Evolutionary conservation across 2,888 invertebrate species (phyloP).

Genomic region (Synanthedon tipuliformis): DNA sequence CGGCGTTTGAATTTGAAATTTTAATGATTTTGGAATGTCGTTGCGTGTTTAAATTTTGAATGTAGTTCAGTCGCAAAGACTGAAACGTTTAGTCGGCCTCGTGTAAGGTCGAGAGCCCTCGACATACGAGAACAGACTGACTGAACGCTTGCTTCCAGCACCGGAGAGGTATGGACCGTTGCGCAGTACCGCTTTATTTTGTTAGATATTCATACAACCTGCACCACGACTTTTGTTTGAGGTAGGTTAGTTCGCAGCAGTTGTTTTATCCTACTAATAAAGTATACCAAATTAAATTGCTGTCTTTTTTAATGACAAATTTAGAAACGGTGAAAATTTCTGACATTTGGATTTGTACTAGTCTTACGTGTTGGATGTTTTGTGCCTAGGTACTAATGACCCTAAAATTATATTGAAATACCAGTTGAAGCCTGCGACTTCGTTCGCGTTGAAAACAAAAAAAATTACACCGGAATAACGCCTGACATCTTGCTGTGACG

Average conservation of each 20-base stretch:
- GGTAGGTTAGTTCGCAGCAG: background rate
- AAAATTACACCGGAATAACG: too few relatives aligned
- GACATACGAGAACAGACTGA: slow-evolving; percentile 45
- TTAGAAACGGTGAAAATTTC: too few relatives aligned
- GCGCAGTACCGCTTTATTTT: slow-evolving; percentile 28
- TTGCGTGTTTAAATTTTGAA: background rate
- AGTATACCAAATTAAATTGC: background rate
- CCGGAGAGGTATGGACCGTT: slow-evolving; percentile 37
- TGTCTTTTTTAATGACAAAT: too few relatives aligned
- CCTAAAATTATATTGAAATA: too few relatives aligned
- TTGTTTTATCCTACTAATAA: background rate
- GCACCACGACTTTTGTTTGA: background rate
- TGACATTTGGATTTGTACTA: too few relatives aligned
- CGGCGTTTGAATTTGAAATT: background rate
- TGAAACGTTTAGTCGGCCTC: background rate
- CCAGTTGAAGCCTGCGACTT: too few relatives aligned
- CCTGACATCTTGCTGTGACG: too few relatives aligned
- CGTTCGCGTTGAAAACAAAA: too few relatives aligned
- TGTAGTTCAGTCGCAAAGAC: background rate
- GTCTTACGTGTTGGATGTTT: too few relatives aligned
- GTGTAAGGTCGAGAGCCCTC: slow-evolving; percentile 14
- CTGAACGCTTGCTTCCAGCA: slow-evolving; percentile 11
- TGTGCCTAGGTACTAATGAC: too few relatives aligned
- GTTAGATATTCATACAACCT: background rate
- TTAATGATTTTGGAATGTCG: background rate